phyloP scores from a whole-genome alignment of 2,797 vertebrate species.

The Lacerta agilis region DNA sequence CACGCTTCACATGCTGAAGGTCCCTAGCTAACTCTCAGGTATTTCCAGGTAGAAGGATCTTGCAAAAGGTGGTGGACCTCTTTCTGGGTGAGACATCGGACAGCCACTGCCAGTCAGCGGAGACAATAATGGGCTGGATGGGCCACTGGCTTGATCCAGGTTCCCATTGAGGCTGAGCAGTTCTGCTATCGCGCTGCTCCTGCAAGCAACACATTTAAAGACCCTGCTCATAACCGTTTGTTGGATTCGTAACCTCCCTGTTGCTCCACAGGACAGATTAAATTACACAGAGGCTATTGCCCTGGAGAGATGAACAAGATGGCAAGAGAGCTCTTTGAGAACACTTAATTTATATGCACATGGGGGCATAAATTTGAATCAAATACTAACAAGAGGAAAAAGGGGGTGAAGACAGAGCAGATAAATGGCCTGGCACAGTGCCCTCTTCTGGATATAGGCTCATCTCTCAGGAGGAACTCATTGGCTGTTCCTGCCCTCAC shows the following conservation, averaged over 20 bases:
- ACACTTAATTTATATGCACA: constrained; percentile 36
- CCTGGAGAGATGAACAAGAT: background rate
- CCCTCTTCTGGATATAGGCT: constrained; percentile 41
- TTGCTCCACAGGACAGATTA: constrained; percentile 8
- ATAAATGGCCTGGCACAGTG: constrained; percentile 28
- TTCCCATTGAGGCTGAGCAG: background rate
- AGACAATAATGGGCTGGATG: background rate
- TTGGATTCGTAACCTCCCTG: constrained; percentile 37
- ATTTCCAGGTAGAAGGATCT: background rate
- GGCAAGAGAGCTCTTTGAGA: constrained; percentile 36
- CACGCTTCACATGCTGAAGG: background rate
- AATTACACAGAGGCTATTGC: constrained; percentile 6
- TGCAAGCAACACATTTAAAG: background rate
- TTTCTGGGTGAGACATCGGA: background rate
- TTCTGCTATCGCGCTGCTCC: constrained; percentile 11
- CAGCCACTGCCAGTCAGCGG: background rate
- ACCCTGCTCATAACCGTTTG: constrained; percentile 19
- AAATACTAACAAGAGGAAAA: constrained; percentile 24
- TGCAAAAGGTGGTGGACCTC: background rate
- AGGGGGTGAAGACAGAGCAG: background rate
- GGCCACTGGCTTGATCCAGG: background rate
- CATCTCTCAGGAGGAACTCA: constrained; percentile 62
- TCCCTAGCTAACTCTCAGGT: background rate
- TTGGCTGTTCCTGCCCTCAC: constrained; percentile 47
- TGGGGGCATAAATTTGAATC: constrained; percentile 18